Conservation (phyloP, 2,888 invertebrate species). For the Chrysodeixis includens region DNA sequence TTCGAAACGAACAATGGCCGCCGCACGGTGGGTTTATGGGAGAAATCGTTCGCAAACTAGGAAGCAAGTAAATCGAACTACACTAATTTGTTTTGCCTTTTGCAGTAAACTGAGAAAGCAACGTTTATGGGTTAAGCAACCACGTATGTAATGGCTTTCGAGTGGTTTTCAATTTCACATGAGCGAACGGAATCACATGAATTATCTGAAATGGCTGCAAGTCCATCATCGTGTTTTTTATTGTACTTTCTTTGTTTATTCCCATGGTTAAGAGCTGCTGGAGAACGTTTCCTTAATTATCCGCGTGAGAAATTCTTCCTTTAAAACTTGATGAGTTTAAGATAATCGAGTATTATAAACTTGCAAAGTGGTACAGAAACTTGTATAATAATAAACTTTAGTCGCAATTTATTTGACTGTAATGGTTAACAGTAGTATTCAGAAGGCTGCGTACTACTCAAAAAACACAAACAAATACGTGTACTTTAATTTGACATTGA, state of each 20-base stretch:
- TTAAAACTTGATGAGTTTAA: conserved; percentile 9
- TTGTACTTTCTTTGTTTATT: conserved; percentile 52
- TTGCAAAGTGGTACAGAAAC: background rate
- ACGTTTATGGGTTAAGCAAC: conserved; percentile 70
- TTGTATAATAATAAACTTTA: no score
- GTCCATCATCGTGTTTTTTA: conserved; percentile 41
- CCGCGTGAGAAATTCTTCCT: conserved; percentile 22
- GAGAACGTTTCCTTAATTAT: conserved; percentile 45
- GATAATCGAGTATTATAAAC: background rate
- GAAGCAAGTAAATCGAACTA: conserved; percentile 76
- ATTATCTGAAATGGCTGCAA: conserved; percentile 50
- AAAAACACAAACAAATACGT: background rate
- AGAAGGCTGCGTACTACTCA: background rate
- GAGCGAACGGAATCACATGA: conserved; percentile 53
- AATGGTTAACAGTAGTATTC: background rate
- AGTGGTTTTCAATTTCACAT: conserved; percentile 65
- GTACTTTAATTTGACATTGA: conserved; percentile 20
- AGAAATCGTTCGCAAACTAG: conserved; percentile 76
- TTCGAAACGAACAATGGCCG: conserved; percentile 68
- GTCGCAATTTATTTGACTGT: background rate
- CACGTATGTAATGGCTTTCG: conserved; percentile 66
- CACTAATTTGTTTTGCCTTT: conserved; percentile 85
- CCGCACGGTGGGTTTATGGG: conserved; percentile 69
- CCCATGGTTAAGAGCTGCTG: conserved; percentile 24
- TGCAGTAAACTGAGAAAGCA: conserved; percentile 75